Conservation (phyloP, 2,888 invertebrate species). For the Dasypogon diadema region DNA sequence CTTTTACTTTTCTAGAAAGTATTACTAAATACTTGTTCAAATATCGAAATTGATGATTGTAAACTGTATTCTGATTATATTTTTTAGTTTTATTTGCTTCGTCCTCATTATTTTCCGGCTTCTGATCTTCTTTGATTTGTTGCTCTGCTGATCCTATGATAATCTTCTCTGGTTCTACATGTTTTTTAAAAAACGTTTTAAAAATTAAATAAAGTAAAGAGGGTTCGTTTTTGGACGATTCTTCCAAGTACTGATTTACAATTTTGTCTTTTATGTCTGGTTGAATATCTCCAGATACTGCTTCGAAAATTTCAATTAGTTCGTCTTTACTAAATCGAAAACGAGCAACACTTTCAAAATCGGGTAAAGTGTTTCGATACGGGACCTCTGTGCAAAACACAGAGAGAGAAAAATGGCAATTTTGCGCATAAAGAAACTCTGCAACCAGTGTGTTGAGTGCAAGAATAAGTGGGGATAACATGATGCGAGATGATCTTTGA, state of each 20-base stretch:
- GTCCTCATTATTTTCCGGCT: background rate
- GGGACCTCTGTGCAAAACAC: slow-evolving; percentile 67
- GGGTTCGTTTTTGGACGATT: background rate
- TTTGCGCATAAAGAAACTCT: slow-evolving; percentile 66
- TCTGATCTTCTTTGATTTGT: background rate
- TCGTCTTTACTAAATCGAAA: slow-evolving; percentile 64
- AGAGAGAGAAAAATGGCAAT: slow-evolving; percentile 66
- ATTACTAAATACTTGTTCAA: slow-evolving; percentile 61
- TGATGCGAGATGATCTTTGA: slow-evolving; percentile 59
- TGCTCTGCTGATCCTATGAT: background rate
- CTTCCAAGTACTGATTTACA: slow-evolving; percentile 56
- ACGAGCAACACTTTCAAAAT: slow-evolving; percentile 61
- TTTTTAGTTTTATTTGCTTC: slow-evolving; percentile 23
- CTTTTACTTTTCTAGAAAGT: slow-evolving; percentile 61
- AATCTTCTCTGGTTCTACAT: slow-evolving; percentile 1
- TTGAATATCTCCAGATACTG: slow-evolving; percentile 58
- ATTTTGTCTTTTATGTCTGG: slow-evolving; percentile 52
- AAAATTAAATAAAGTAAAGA: slow-evolving; percentile 46
- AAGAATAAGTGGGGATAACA: slow-evolving; percentile 62
- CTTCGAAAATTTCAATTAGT: slow-evolving; percentile 62
- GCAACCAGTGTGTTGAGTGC: slow-evolving; percentile 66
- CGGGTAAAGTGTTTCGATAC: slow-evolving; percentile 64
- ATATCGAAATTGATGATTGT: slow-evolving; percentile 59
- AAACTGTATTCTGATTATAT: slow-evolving; percentile 36
- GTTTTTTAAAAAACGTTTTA: slow-evolving; percentile 13